Percentiles rank a stretch among this genome's conserved stretches.
Conservation (phyloP, 2,113 vertebrate genomes). For the human region GRCh38 chr6:91619501-91620000, state of each 20-base stretch:
- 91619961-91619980: too few species aligned
- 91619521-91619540: not conserved
- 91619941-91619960: not conserved
- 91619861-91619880: not conserved
- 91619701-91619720: not conserved
- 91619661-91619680: not conserved
- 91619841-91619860: not conserved
- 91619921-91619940: not conserved
- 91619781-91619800: not conserved
- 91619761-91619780: not conserved
- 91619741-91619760: not conserved
- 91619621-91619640: not conserved
- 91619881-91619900: not conserved
- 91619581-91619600: not conserved
- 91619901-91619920: not conserved
- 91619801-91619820: not conserved
- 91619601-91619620: not conserved
- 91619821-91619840: not conserved
- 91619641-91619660: conserved; percentile 18
- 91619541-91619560: not conserved
- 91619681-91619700: not conserved
- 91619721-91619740: not conserved
- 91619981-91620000: too few species aligned
- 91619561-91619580: not conserved
- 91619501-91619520: not conserved